These are phyloP conservation scores for Gonocerus acuteangulatus DNA, from an alignment of 2,888 invertebrate species.

Conservation along the genomic window DNA sequence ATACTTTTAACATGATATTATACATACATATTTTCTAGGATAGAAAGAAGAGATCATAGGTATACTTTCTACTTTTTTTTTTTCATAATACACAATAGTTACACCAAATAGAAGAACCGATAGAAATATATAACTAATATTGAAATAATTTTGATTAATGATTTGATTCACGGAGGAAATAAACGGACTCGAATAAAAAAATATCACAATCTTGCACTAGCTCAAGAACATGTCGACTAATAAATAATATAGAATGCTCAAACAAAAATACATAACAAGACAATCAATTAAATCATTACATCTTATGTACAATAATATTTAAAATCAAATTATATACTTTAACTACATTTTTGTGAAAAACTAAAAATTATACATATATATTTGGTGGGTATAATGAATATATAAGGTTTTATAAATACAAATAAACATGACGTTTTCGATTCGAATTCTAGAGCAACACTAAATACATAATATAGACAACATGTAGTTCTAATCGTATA, in stretches of 20 bases:
- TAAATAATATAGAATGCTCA: slow-evolving; percentile 24
- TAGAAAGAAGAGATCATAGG: slow-evolving; percentile 34
- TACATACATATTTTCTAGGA: slow-evolving; percentile 25
- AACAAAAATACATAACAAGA: slow-evolving; percentile 20
- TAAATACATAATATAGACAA: slow-evolving; percentile 29
- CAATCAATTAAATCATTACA: slow-evolving; percentile 15
- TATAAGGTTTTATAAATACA: slow-evolving; percentile 19
- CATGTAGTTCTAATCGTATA: slow-evolving; percentile 32
- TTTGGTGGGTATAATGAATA: slow-evolving; percentile 29
- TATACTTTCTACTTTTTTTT: slow-evolving; percentile 16
- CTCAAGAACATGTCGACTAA: slow-evolving; percentile 27
- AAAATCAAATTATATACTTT: slow-evolving; percentile 21
- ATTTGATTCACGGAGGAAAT: slow-evolving; percentile 32
- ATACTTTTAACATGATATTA: slow-evolving; percentile 20
- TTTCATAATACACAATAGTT: slow-evolving; percentile 21
- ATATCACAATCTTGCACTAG: slow-evolving; percentile 36
- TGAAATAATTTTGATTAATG: slow-evolving; percentile 30
- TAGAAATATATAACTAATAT: slow-evolving; percentile 15
- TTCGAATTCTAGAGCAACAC: slow-evolving; percentile 24
- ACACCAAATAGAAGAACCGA: slow-evolving; percentile 18
- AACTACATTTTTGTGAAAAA: slow-evolving; percentile 27
- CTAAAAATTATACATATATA: slow-evolving; percentile 24
- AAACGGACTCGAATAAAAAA: slow-evolving; percentile 27
- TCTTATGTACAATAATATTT: slow-evolving; percentile 23
- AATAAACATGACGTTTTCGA: slow-evolving; percentile 25